Conservation (phyloP, 2,797 vertebrate genomes). For the Antennarius maculatus region DNA sequence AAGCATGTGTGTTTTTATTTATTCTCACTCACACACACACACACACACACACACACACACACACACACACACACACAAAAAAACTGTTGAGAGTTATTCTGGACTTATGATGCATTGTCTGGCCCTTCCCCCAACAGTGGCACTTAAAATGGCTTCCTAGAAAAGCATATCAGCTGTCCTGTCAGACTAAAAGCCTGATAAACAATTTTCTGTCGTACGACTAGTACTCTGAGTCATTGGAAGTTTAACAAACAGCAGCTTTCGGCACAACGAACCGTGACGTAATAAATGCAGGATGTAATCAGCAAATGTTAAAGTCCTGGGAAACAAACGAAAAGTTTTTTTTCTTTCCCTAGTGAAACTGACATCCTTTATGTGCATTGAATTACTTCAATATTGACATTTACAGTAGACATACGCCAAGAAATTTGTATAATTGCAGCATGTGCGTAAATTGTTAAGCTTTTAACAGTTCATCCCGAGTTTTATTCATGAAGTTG, state of each 20-base stretch:
- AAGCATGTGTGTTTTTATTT: too few relatives aligned
- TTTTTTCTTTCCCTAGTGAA: constrained; percentile 32
- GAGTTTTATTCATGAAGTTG: not conserved
- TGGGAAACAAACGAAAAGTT: constrained; percentile 57
- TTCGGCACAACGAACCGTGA: not conserved
- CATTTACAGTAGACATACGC: not conserved
- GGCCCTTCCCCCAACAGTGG: constrained; percentile 67
- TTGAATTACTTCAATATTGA: not conserved
- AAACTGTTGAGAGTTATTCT: constrained; percentile 34
- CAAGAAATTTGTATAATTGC: not conserved
- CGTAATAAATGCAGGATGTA: not conserved
- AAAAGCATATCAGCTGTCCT: constrained; percentile 70
- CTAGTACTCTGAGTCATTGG: not conserved
- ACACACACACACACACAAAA: too few relatives aligned
- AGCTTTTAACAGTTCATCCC: not conserved
- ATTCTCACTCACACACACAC: too few relatives aligned
- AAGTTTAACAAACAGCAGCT: not conserved
- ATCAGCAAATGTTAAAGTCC: not conserved
- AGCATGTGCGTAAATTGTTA: not conserved
- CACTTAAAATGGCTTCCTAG: constrained; percentile 79
- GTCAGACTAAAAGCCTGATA: constrained; percentile 27
- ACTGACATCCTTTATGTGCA: not conserved
- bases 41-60: too few relatives aligned
- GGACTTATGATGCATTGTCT: constrained; percentile 57
- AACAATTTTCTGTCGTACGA: constrained; percentile 4